These are phyloP conservation scores for Halocynthia aurantium DNA, from an alignment of 23 tunicate genomes.

Conservation along the genomic window DNA sequence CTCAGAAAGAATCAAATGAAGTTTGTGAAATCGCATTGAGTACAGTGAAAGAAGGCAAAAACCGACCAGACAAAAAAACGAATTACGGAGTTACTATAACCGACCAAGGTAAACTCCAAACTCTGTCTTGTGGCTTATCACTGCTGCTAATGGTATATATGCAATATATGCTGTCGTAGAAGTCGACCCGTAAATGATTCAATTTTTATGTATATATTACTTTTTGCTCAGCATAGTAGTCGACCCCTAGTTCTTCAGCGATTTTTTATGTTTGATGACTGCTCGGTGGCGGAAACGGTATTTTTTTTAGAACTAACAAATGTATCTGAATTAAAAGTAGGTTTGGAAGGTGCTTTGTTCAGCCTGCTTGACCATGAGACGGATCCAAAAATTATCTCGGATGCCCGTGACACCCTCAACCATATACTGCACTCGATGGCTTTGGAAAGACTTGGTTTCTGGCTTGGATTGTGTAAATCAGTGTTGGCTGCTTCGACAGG, in stretches of 20 bases:
- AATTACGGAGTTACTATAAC: conserved; percentile 60
- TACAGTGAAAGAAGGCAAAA: conserved; percentile 3
- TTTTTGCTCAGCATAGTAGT: too few species aligned
- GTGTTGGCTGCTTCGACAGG: conserved; percentile 94
- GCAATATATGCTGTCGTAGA: too few species aligned
- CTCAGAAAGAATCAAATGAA: conserved; percentile 82
- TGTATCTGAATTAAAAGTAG: conserved; percentile 9
- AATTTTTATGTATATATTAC: too few species aligned
- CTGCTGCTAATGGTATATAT: too few species aligned
- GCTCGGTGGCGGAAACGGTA: too few species aligned
- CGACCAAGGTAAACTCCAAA: conserved; percentile 46
- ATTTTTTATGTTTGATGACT: too few species aligned
- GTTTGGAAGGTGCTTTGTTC: conserved; percentile 92
- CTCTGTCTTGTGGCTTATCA: too few species aligned
- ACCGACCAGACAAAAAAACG: conserved; percentile 1
- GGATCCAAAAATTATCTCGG: conserved; percentile 44
- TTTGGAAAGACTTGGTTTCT: conserved; percentile 60
- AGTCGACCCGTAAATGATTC: too few species aligned
- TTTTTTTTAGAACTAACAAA: too few species aligned
- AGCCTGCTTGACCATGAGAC: conserved; percentile 67
- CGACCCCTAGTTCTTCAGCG: too few species aligned
- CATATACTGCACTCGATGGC: conserved; percentile 67
- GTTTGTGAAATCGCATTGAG: conserved; percentile 68
- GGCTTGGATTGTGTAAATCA: conserved; percentile 77
- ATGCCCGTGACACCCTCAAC: conserved; percentile 69